These are phyloP conservation scores for Ciconia stormi DNA, from an alignment of 2,113 vertebrate species.

Conservation along the genomic window DNA sequence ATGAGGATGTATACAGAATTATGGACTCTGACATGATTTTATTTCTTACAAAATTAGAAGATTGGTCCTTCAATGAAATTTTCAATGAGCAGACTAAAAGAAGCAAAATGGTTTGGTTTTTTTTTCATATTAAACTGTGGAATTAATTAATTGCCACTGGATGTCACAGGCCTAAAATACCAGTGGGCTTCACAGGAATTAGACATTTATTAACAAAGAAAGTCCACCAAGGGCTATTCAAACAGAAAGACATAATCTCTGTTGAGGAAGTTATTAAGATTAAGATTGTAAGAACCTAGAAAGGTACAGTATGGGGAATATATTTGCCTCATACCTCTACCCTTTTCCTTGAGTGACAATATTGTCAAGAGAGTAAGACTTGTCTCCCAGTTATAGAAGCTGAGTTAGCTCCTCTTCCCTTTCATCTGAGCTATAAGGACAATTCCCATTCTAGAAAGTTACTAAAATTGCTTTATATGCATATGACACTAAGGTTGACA, in stretches of 20 bases:
- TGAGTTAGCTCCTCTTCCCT: neutral
- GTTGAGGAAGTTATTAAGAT: neutral
- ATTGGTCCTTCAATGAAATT: neutral
- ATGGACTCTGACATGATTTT: neutral
- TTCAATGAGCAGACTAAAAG: neutral
- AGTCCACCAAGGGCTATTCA: neutral
- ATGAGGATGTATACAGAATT: neutral
- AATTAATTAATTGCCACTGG: neutral
- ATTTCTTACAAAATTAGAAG: neutral
- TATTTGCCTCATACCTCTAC: neutral
- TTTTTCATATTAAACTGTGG: neutral
- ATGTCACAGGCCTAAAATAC: neutral
- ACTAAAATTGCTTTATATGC: neutral
- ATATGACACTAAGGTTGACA: neutral
- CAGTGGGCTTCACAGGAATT: neutral
- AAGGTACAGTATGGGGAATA: neutral
- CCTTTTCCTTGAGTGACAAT: neutral
- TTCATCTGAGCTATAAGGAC: neutral
- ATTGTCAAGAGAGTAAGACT: neutral
- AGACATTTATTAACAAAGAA: neutral
- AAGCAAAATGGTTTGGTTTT: fast-evolving
- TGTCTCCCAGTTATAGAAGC: neutral
- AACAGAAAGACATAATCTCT: neutral
- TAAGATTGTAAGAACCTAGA: neutral
- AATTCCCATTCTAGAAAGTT: neutral